phyloP scores from a whole-genome alignment of 1,140 invertebrate species.

The Coenobita brevimanus region DNA sequence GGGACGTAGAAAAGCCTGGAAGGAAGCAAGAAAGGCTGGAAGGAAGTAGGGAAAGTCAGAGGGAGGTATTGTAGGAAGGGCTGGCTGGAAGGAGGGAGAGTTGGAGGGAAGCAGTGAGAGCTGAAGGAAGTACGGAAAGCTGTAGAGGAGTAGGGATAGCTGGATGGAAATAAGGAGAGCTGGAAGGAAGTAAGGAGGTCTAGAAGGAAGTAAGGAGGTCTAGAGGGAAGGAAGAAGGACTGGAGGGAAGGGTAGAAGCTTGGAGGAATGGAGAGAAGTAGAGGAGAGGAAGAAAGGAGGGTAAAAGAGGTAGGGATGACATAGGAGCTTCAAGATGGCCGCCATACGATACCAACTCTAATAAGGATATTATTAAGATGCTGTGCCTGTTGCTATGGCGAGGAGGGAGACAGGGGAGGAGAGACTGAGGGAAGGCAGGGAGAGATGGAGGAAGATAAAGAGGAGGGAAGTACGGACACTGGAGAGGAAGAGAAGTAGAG shows the following conservation, averaged over 20 bases:
- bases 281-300: too few relatives aligned
- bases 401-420: conserved; percentile 1
- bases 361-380: not conserved
- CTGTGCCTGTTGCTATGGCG: not conserved
- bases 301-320: too few relatives aligned
- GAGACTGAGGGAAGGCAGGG: not conserved
- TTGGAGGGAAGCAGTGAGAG: too few relatives aligned
- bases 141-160: too few relatives aligned
- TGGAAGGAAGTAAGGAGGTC: not conserved
- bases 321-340: too few relatives aligned
- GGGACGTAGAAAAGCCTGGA: too few relatives aligned
- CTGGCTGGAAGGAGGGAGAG: too few relatives aligned
- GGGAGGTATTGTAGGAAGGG: not conserved
- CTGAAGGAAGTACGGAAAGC: too few relatives aligned
- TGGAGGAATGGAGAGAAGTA: not conserved
- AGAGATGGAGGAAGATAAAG: not conserved
- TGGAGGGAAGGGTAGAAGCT: not conserved
- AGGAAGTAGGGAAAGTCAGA: not conserved
- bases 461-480: not conserved
- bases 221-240: not conserved
- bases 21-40: not conserved
- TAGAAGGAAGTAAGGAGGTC: not conserved
- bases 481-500: not conserved
- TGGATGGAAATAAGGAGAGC: too few relatives aligned
- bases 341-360: not conserved